Evolutionary conservation across 35 echinoderm and acorn worm genomes (phyloP), one percentile per base, ranked within the genome.

Genomic region (Diadema setosum): DNA sequence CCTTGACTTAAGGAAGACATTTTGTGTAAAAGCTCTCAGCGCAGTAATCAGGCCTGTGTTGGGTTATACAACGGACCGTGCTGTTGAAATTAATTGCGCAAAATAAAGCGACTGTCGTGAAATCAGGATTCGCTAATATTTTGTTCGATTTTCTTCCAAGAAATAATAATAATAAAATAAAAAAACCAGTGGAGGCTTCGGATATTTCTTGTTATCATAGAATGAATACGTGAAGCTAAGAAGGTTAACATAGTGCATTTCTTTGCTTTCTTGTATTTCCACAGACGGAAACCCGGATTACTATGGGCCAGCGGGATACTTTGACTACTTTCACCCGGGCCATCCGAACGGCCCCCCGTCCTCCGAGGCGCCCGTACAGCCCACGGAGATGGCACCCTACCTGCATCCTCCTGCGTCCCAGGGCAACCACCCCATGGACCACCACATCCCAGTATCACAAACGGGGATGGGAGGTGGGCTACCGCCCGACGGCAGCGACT

Each of bases 301-400:
- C 58, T 97, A 93, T 49, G 93, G 93, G 60, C 83, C 91, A 60
- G 91, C 90, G 21, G 95, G 91, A 41, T 97, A 93, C 23, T 97
- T 90, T 44, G 95, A 97, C 45, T 90, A 92, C 33, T 97, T 93
- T 39, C 91, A 83, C 26, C 95, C 95, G 3, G 95, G 95, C 20
- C 86, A 88, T 40, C 91, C 65, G 52, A 80, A 83, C 48, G 78
- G 80, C 39, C 95, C 93, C 5, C 91, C 95, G 4, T 78, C 73
- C 24, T 78, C 73, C 8, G 73, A 78, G 23, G 73, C 73, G 9
- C 95, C 92, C 24, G 91, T 90, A 21, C 91, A 87, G 58, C 91
- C 86, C 41, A 85, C 80, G 2, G 90, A 93, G 16, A 82, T 82
- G 45, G 42, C 56, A 5, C 80, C 70, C 5, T 93, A 93, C 41